A percentile compares a stretch with the other conserved stretches of the same genome.
phyloP scores from a whole-genome alignment of 2,888 invertebrate genomes.

The Tineola bisselliella region DNA sequence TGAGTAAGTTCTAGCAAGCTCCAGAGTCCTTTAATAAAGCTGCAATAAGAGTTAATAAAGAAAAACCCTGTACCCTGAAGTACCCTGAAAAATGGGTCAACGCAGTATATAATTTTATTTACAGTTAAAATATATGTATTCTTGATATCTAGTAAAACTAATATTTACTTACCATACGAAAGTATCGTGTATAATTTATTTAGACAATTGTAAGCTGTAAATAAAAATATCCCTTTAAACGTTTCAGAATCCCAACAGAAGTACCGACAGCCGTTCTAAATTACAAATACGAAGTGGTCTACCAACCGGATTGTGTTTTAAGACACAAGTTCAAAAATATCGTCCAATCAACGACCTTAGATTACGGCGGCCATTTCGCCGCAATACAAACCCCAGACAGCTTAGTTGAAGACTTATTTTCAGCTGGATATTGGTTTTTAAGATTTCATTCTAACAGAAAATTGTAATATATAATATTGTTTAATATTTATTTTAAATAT shows the following conservation, averaged over 20 bases:
- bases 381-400: constrained; percentile 80
- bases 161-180: no score
- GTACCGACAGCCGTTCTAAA: constrained; percentile 79
- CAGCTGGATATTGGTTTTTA: constrained; percentile 32
- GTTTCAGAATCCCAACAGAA: constrained; percentile 70
- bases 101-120: no score
- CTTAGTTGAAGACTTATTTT: constrained; percentile 71
- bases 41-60: no score
- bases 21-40: background rate
- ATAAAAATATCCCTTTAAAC: background rate
- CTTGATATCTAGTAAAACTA: no score
- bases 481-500: no score
- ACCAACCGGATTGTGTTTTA: constrained; percentile 70
- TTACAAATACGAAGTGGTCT: constrained; percentile 77
- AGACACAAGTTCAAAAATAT: constrained; percentile 72
- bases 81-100: no score
- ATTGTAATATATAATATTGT: no score
- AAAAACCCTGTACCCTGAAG: no score
- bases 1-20: constrained; percentile 14
- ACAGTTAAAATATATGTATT: no score
- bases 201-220: no score
- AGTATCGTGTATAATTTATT: no score
- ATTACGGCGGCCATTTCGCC: constrained; percentile 86
- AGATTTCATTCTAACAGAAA: constrained; percentile 25
- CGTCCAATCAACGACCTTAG: constrained; percentile 71